These are phyloP conservation scores for Chromoteleia sp. DNA, from an alignment of 2,888 invertebrate genomes.

Conservation along the genomic window DNA sequence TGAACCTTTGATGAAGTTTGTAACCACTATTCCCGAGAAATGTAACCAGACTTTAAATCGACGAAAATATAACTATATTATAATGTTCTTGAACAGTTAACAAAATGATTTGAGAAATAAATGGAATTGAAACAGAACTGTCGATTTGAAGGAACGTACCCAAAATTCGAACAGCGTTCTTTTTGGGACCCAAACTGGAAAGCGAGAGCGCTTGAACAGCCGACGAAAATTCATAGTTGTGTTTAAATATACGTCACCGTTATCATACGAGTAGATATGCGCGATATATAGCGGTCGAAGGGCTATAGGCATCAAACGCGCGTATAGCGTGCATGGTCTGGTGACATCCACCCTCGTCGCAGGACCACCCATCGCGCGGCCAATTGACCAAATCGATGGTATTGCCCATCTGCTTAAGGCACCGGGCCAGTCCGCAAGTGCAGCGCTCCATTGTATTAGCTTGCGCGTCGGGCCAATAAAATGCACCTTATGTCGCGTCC, in stretches of 20 bases:
- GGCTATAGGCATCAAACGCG: slow-evolving; percentile 24
- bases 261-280: slow-evolving; percentile 36
- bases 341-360: slow-evolving; percentile 37
- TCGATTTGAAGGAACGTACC: no score
- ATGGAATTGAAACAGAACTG: no score
- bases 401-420: slow-evolving; percentile 62
- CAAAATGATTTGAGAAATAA: no score
- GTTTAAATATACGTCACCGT: slow-evolving; percentile 33
- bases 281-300: slow-evolving; percentile 19
- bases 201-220: neutral
- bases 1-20: no score
- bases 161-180: no score
- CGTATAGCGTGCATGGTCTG: neutral
- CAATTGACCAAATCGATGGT: slow-evolving; percentile 67
- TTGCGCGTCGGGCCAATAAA: slow-evolving; percentile 54
- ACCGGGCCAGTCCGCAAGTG: slow-evolving; percentile 49
- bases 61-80: no score
- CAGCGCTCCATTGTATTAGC: slow-evolving; percentile 34
- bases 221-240: slow-evolving; percentile 5
- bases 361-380: slow-evolving; percentile 60
- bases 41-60: no score
- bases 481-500: slow-evolving; percentile 62
- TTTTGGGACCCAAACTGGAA: no score
- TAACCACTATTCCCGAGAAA: no score
- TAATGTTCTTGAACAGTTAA: no score